Evolutionary conservation across 2,797 vertebrate genomes (phyloP).

Genomic region (Amblyraja radiata): DNA sequence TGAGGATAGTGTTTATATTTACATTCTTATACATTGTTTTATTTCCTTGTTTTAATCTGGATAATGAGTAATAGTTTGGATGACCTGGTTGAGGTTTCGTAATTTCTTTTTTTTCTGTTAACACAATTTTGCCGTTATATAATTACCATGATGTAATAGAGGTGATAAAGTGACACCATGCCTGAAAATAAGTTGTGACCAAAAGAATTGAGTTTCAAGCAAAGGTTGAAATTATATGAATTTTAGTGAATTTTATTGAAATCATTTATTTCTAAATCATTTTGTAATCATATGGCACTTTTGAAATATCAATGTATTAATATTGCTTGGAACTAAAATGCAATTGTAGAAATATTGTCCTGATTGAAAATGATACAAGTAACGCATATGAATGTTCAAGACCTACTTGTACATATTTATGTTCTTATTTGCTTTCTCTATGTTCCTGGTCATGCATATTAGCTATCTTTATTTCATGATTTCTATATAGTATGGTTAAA

Average conservation of each 20-base stretch:
- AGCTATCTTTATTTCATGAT: neutral
- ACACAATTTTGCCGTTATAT: constrained; percentile 8
- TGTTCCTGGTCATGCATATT: neutral
- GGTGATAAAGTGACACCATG: neutral
- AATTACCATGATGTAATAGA: neutral
- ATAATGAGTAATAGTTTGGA: neutral
- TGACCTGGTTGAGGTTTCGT: neutral
- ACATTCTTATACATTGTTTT: neutral
- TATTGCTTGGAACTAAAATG: neutral
- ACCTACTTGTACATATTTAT: neutral
- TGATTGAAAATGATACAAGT: neutral
- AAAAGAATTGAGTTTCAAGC: constrained; percentile 3
- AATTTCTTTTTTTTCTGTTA: neutral
- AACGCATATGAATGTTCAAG: neutral
- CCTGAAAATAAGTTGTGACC: constrained; percentile 33
- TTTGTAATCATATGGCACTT: constrained; percentile 18
- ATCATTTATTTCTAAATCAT: constrained; percentile 25
- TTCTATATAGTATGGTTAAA: neutral
- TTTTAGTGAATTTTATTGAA: neutral
- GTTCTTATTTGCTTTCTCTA: neutral
- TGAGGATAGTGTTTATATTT: constrained; percentile 6
- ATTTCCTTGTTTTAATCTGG: constrained; percentile 25
- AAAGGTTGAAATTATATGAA: neutral
- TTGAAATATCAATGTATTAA: neutral
- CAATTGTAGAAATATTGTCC: neutral